Conservation (phyloP, 2,888 invertebrate species). For the Athetis lepigone region DNA sequence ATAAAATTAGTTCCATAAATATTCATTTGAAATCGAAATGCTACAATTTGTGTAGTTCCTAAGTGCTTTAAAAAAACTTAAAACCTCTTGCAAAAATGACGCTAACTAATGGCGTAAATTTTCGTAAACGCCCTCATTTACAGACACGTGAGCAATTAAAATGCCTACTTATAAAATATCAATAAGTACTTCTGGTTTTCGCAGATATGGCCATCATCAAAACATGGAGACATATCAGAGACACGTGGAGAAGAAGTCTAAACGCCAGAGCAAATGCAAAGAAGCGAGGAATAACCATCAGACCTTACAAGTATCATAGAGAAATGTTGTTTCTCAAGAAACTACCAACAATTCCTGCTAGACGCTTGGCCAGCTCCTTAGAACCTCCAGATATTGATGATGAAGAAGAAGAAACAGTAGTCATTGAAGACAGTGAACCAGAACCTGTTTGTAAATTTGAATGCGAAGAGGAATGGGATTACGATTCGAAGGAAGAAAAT, state of each 20-base stretch:
- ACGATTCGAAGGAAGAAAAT: slow-evolving; percentile 24
- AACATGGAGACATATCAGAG: slow-evolving; percentile 31
- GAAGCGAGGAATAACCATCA: not conserved
- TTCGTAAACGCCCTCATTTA: no score
- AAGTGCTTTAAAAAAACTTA: no score
- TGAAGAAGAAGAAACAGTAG: slow-evolving; percentile 12
- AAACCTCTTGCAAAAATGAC: no score
- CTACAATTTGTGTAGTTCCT: no score
- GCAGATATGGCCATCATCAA: slow-evolving; percentile 8
- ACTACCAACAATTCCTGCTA: not conserved
- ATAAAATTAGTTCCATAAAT: no score
- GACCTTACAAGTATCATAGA: slow-evolving; percentile 23
- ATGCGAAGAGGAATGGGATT: slow-evolving; percentile 22
- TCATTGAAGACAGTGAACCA: slow-evolving; percentile 12
- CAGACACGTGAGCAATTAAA: no score
- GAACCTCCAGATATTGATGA: not conserved
- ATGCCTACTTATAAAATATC: no score
- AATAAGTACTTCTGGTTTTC: not conserved
- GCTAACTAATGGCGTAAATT: no score
- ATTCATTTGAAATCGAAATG: no score
- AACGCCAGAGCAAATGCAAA: slow-evolving; percentile 6
- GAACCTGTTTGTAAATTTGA: slow-evolving; percentile 5
- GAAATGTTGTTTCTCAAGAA: slow-evolving; percentile 29
- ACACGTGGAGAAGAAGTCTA: slow-evolving; percentile 23
- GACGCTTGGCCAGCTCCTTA: not conserved